phyloP scores from a whole-genome alignment of 2,888 invertebrate genomes.

The Ptilodon capucinus region DNA sequence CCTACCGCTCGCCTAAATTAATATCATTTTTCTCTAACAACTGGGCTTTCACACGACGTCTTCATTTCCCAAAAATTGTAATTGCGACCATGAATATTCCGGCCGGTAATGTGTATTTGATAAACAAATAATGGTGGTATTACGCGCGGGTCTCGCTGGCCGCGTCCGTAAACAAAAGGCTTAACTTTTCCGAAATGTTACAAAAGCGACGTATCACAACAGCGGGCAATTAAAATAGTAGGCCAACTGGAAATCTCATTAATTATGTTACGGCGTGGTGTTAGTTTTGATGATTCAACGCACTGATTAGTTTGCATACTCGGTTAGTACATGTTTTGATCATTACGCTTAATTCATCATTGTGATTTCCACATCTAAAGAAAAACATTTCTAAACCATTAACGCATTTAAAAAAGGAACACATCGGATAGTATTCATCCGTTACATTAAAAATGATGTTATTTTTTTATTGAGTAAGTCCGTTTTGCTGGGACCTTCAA shows the following conservation, averaged over 20 bases:
- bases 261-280: conserved; percentile 70
- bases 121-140: conserved; percentile 74
- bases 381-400: not conserved
- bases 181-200: conserved; percentile 74
- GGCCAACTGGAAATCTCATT: conserved; percentile 79
- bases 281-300: conserved; percentile 66
- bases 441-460: too few relatives aligned
- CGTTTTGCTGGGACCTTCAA: too few relatives aligned
- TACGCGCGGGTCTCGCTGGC: conserved; percentile 52
- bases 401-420: not conserved
- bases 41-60: conserved; percentile 77
- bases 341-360: conserved; percentile 18
- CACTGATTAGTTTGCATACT: conserved; percentile 67
- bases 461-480: too few relatives aligned
- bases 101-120: conserved; percentile 74
- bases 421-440: too few relatives aligned
- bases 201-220: conserved; percentile 77
- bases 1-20: conserved; percentile 64
- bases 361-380: conserved; percentile 4
- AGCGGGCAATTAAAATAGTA: conserved; percentile 78
- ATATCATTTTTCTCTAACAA: conserved; percentile 70
- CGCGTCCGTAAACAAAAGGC: conserved; percentile 73
- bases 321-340: conserved; percentile 54
- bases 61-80: conserved; percentile 64
- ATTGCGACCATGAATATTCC: conserved; percentile 57